phyloP scores from a whole-genome alignment of 1,140 invertebrate genomes.

The Trinorchestia longiramus region DNA sequence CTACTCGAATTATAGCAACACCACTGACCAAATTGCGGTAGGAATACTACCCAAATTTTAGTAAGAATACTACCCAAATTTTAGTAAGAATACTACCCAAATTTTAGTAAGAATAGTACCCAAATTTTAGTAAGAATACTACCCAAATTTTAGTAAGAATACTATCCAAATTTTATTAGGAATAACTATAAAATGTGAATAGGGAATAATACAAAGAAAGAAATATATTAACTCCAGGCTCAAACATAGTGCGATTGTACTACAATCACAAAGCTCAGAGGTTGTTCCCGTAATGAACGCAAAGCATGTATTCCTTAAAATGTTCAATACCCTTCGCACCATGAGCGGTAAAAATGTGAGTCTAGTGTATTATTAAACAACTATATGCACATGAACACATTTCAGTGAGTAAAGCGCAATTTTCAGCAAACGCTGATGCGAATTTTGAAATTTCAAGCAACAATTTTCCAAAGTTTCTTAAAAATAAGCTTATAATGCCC shows the following conservation, averaged over 20 bases:
- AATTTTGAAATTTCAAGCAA: not conserved
- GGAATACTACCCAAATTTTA: not conserved
- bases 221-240: not conserved
- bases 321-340: not conserved
- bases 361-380: not conserved
- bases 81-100: not conserved
- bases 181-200: not conserved
- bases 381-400: not conserved
- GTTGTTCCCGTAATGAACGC: not conserved
- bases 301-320: not conserved
- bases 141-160: too few species aligned
- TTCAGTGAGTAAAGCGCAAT: not conserved
- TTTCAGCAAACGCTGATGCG: not conserved
- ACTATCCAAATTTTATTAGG: too few species aligned
- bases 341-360: not conserved
- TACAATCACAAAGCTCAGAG: not conserved
- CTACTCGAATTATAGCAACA: too few species aligned
- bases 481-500: conserved; percentile 6
- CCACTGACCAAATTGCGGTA: not conserved
- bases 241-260: not conserved
- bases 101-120: not conserved
- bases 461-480: not conserved
- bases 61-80: too few species aligned
- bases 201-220: not conserved
- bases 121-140: not conserved